Evolutionary conservation across 2,888 invertebrate genomes (phyloP).

Genomic region (Acleris cristana): DNA sequence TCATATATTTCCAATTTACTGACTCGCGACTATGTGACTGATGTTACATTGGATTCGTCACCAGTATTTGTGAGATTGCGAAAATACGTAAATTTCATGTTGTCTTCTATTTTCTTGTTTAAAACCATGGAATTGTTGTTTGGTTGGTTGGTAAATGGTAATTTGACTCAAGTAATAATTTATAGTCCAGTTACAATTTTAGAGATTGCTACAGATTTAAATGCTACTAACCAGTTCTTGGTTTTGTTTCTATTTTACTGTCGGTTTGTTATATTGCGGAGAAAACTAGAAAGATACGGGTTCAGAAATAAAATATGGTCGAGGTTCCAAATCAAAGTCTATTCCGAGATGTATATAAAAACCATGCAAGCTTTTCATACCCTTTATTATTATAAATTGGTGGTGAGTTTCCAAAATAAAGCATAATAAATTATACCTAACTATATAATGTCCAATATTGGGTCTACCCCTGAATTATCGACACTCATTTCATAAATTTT

Average conservation of each 20-base stretch:
- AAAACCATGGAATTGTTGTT: background rate
- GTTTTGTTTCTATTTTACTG: background rate
- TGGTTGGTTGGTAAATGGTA: background rate
- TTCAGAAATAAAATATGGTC: background rate
- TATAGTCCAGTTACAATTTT: background rate
- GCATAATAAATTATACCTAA: too few relatives aligned
- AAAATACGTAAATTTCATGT: background rate
- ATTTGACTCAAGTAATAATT: background rate
- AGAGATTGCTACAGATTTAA: background rate
- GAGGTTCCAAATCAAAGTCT: background rate
- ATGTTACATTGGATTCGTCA: background rate
- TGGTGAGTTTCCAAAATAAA: background rate
- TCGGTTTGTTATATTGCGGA: background rate
- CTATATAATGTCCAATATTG: too few relatives aligned
- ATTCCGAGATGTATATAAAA: background rate
- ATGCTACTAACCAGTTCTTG: background rate
- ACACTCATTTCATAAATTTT: too few relatives aligned
- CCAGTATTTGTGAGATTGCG: background rate
- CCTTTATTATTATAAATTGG: background rate
- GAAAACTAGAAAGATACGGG: slow-evolving; percentile 1
- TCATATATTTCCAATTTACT: background rate
- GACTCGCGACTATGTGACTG: background rate
- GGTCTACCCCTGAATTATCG: too few relatives aligned
- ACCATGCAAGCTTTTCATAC: background rate
- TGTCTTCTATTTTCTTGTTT: background rate